phyloP scores from a whole-genome alignment of 1,140 invertebrate species.

The Zaprionus ghesquierei region DNA sequence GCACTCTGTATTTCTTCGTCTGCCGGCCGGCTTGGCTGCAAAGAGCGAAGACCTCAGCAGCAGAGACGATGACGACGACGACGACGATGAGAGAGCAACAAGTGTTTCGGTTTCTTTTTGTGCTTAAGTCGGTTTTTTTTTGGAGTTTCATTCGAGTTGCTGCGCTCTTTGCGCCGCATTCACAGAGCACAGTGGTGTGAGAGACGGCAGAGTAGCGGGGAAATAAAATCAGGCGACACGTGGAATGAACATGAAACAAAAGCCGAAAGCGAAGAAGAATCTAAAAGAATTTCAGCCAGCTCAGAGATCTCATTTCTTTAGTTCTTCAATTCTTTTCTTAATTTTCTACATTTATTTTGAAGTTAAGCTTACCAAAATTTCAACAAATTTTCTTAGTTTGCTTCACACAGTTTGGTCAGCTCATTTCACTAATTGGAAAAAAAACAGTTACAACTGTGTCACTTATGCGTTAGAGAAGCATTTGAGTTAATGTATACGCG shows the following conservation, averaged over 20 bases:
- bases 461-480: neutral
- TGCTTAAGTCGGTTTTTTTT: constrained; percentile 32
- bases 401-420: neutral
- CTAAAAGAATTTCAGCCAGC: neutral
- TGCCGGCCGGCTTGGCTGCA: constrained; percentile 62
- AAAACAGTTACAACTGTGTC: neutral
- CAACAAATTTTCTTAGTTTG: neutral
- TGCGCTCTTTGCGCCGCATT: constrained; percentile 15
- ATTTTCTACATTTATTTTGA: neutral
- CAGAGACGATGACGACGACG: constrained; percentile 12
- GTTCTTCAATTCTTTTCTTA: neutral
- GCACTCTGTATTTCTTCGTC: constrained; percentile 39
- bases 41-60: constrained; percentile 49
- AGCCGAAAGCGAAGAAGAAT: neutral
- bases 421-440: neutral
- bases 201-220: neutral
- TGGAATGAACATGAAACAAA: neutral
- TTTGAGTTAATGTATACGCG: constrained; percentile 10
- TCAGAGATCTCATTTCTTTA: neutral
- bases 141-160: constrained; percentile 42
- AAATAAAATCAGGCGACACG: neutral
- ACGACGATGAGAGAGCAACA: constrained; percentile 57
- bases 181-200: constrained; percentile 20
- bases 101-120: constrained; percentile 55
- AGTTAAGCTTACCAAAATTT: neutral